Evolutionary conservation across 2,797 vertebrate genomes (phyloP).

Genomic region (Sebastes variabilis): DNA sequence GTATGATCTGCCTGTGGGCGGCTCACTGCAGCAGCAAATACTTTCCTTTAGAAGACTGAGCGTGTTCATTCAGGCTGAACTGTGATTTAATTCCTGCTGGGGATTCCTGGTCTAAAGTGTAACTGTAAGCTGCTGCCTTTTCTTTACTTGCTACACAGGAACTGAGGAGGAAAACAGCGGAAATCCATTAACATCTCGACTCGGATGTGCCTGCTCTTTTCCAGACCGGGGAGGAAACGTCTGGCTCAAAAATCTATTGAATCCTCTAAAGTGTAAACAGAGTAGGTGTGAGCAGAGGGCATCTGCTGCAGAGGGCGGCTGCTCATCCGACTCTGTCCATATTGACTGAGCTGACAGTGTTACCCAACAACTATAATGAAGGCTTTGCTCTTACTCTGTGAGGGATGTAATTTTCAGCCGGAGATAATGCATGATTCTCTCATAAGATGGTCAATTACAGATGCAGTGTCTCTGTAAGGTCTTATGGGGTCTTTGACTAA

Average conservation of each 20-base stretch:
- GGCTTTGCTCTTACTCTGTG: background rate
- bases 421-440: background rate
- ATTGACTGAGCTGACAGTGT: slow-evolving; percentile 53
- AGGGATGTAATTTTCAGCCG: slow-evolving; percentile 20
- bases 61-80: slow-evolving; percentile 33
- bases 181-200: slow-evolving; percentile 38
- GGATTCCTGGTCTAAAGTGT: slow-evolving; percentile 34
- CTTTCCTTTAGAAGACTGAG: background rate
- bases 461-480: background rate
- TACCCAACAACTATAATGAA: slow-evolving; percentile 41
- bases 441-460: slow-evolving; percentile 37
- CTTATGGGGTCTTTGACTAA: background rate
- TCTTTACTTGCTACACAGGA: slow-evolving; percentile 13
- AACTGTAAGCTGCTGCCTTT: background rate
- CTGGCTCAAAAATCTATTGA: slow-evolving; percentile 27
- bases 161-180: slow-evolving; percentile 5
- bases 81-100: slow-evolving; percentile 42
- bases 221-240: slow-evolving; percentile 8
- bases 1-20: background rate
- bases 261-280: slow-evolving; percentile 49
- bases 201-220: slow-evolving; percentile 35
- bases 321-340: slow-evolving; percentile 15
- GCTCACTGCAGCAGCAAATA: slow-evolving; percentile 3
- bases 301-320: slow-evolving; percentile 28
- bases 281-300: slow-evolving; percentile 12